Base-by-base conservation (phyloP, 2,113 vertebrate species). In the Sturnus vulgaris region DNA sequence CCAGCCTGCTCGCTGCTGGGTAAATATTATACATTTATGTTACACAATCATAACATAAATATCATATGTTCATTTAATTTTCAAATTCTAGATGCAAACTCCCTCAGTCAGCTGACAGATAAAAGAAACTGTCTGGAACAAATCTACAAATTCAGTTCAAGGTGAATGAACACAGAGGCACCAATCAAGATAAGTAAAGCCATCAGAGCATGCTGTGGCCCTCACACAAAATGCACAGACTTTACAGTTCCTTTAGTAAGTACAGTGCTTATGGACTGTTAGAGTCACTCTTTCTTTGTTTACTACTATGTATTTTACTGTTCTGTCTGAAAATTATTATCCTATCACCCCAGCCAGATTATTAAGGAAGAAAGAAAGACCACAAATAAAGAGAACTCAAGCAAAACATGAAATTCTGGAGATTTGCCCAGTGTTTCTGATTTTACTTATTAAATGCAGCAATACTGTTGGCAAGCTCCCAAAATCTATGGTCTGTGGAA, bases 381-480 rank as follows among this genome's bases (percentile, higher is more conserved):
- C 97, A 95, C 92, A 97, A 97, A 98, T 98, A 98, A 97, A 98
- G 97, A 96, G 96, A 98, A 98, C 96, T 97, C 92, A 96, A 97
- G 97, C 94, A 97, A 98, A 98, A 98, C 97, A 98, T 94, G 96
- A 97, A 94, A 93, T 97, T 97, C 97, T 99, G 99, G 98, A 99
- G 89, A 47, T 49, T 57, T 98, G 98, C 98, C 98, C 97, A 97
- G 98, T 97, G 96, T 98, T 98, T 97, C 96, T 98, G 97, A 98
- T 98, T 98, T 98, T 98, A 96, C 98, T 99, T 98, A 99, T 99
- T 98, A 98, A 98, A 98, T 98, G 97, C 98, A 98, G 98, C 97
- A 97, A 97, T 95, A 92, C 96, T 98, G 90, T 88, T 99, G 98
- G 98, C 98, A 97, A 97, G 68, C 52, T 96, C 98, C 98, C 98